Conservation (phyloP, 2,113 vertebrate genomes). For the Nibea coibor region DNA sequence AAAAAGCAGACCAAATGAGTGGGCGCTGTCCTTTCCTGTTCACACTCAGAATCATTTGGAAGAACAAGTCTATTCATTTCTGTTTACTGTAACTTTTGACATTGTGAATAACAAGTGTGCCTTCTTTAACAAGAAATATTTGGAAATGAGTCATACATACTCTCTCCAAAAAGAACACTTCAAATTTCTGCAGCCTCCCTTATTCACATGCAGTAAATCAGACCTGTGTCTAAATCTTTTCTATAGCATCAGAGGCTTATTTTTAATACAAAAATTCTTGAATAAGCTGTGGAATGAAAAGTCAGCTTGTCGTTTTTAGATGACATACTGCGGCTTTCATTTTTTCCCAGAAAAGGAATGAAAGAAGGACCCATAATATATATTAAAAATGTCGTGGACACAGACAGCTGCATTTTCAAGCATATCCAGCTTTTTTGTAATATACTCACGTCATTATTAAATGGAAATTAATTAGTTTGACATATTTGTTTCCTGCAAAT, state of each 20-base stretch:
- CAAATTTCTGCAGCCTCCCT: constrained; percentile 3
- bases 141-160: constrained; percentile 12
- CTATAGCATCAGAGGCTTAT: background rate
- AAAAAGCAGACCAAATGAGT: constrained; percentile 3
- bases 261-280: constrained; percentile 1
- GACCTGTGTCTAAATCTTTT: background rate
- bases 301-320: background rate
- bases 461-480: background rate
- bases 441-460: background rate
- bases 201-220: constrained; percentile 25
- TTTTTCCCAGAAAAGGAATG: background rate
- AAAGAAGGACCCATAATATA: background rate
- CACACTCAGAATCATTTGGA: constrained; percentile 6
- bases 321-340: background rate
- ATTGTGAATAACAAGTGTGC: constrained; percentile 32
- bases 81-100: constrained; percentile 34
- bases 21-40: background rate
- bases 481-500: background rate
- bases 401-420: background rate
- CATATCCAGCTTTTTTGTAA: background rate
- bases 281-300: constrained; percentile 18
- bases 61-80: constrained; percentile 19
- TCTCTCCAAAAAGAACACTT: constrained; percentile 23
- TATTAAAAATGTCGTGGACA: background rate
- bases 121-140: constrained; percentile 21